A percentile compares a stretch with the other conserved stretches of the same genome.
These are phyloP conservation scores for Catostomus latipinnis DNA, from an alignment of 2,797 vertebrate genomes.

Conservation along the genomic window DNA sequence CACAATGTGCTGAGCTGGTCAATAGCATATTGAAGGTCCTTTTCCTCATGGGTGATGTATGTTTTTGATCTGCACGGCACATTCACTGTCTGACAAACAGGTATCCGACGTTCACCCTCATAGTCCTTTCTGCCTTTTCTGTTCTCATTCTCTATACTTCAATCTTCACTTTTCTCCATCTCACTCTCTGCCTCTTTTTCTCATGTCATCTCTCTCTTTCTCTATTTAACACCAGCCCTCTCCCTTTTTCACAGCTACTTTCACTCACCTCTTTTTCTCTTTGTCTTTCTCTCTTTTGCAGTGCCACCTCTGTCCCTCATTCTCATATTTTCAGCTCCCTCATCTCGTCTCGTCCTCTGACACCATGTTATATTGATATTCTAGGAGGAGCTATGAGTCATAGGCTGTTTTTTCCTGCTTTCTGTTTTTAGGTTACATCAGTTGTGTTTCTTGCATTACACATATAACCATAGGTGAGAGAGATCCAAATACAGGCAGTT, in stretches of 20 bases:
- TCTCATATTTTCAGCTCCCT: conserved; percentile 7
- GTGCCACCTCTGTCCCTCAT: conserved; percentile 2
- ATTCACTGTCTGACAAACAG: conserved; percentile 47
- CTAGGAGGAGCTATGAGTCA: conserved; percentile 39
- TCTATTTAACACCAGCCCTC: background rate
- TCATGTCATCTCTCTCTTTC: background rate
- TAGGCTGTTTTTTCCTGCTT: conserved; percentile 10
- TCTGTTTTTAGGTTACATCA: conserved; percentile 38
- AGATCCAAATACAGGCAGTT: conserved; percentile 7
- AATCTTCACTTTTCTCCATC: conserved; percentile 2
- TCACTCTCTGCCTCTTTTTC: conserved; percentile 11
- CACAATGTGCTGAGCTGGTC: background rate
- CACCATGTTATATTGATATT: conserved; percentile 32
- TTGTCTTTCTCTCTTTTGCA: conserved; percentile 12
- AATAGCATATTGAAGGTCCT: conserved; percentile 38
- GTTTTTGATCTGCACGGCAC: conserved; percentile 29
- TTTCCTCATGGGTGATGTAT: conserved; percentile 25
- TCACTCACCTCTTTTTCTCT: conserved; percentile 28
- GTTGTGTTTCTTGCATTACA: conserved; percentile 11
- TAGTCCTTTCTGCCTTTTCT: conserved; percentile 17
- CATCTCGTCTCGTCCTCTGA: conserved; percentile 28
- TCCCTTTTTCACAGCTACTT: conserved; percentile 24
- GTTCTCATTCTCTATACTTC: conserved; percentile 37
- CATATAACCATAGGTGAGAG: background rate
- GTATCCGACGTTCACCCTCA: background rate